These are phyloP conservation scores for Eulemur albifrons DNA, from an alignment of 2,797 vertebrate genomes.

Conservation along the genomic window DNA sequence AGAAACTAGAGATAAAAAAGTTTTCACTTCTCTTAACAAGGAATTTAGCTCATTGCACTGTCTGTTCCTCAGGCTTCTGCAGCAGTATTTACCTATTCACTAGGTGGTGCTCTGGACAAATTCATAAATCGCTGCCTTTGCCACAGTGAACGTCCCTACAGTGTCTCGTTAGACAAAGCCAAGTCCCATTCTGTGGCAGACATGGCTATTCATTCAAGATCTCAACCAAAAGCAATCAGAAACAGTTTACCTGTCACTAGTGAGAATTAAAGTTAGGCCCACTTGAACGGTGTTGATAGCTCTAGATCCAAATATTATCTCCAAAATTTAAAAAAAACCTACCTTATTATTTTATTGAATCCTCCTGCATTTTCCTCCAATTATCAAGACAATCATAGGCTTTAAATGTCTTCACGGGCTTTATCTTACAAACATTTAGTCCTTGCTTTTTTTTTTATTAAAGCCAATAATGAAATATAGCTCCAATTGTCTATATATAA, in stretches of 20 bases:
- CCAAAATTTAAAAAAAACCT: background rate
- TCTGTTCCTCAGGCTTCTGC: background rate
- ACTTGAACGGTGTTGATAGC: background rate
- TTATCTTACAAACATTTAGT: slow-evolving; percentile 29
- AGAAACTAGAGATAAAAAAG: background rate
- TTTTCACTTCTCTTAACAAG: background rate
- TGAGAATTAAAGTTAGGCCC: slow-evolving; percentile 22
- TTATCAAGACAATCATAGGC: background rate
- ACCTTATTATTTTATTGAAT: background rate
- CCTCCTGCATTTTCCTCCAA: background rate
- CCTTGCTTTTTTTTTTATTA: background rate
- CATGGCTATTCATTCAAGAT: background rate
- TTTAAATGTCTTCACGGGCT: slow-evolving; percentile 13
- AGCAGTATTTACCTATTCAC: background rate
- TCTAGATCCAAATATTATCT: background rate
- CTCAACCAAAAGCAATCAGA: background rate
- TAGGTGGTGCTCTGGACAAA: background rate
- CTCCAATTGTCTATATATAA: background rate
- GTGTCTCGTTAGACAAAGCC: background rate
- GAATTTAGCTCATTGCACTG: background rate
- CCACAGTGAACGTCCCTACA: background rate
- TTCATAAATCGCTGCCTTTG: background rate
- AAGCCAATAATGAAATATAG: slow-evolving; percentile 28
- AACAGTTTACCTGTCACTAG: background rate
- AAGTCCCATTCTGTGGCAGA: background rate